Base-by-base conservation (phyloP, 2,113 vertebrate genomes). In the Crotophaga sulcirostris region DNA sequence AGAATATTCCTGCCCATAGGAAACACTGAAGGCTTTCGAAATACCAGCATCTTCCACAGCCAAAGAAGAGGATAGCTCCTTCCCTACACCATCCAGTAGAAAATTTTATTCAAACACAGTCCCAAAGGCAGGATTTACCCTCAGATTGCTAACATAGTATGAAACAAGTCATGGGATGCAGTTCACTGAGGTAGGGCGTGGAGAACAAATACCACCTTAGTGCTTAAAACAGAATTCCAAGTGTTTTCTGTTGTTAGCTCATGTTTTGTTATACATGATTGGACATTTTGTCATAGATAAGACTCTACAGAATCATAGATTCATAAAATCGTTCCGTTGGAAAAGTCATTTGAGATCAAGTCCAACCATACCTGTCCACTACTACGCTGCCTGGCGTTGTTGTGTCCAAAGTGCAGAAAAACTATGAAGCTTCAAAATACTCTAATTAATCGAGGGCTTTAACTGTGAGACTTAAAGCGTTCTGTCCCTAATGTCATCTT, bases 41-140 rank as follows among this genome's bases (percentile, higher is more conserved):
- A 67, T 33, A 24, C 12, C 24, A 14, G 7, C 34, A 16, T 2
- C 38, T 76, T 86, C 14, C 24, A 66, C 58, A 66, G 23, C 16
- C 26, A 64, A 56, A 52, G 19, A 63, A 3, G 19, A 70, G 3
- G 10, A 23, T 47, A 8, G 6, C n/a, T 66, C 23, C 26, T 51
- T 49, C 4, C 16, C 7, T 24, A 8, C 2, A n/a, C 4, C 3
- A 6, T 7, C 17, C 7, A 21, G 29, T 16, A 36, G 9, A 60
- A 47, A 47, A 24, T 25, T 4, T 40, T 18, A 18, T 26, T 69
- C 24, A 68, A 62, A 36, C 38, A 42, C 2, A 9, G 10, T 9
- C 1, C 17, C 29, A 62, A 83, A 52, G 45, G 17, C 36, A 51
- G 15, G 28, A 83, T 38, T 66, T 82, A 72, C 11, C 26, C 9